phyloP scores from a whole-genome alignment of 2,888 invertebrate genomes.

The Hirtodrosophila cameraria region DNA sequence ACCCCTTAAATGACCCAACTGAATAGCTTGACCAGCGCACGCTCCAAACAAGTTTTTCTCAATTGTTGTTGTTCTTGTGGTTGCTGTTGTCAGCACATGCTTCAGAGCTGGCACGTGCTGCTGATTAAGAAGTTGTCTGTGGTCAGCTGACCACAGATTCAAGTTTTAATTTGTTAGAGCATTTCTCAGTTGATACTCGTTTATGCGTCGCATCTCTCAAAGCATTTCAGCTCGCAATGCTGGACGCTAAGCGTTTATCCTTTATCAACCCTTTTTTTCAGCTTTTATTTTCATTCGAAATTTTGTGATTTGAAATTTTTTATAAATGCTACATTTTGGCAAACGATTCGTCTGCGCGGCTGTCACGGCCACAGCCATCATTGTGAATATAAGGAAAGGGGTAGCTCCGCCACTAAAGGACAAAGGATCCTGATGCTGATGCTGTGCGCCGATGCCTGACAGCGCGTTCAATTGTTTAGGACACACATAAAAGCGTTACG shows the following conservation, averaged over 20 bases:
- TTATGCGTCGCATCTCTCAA: background rate
- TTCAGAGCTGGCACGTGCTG: slow-evolving; percentile 60
- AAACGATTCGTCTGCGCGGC: slow-evolving; percentile 41
- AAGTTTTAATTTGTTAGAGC: slow-evolving; percentile 9
- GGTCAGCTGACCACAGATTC: slow-evolving; percentile 50
- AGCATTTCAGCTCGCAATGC: background rate
- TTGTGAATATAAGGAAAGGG: slow-evolving; percentile 55
- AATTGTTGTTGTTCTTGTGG: slow-evolving; percentile 18
- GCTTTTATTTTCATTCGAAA: slow-evolving; percentile 65
- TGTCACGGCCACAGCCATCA: background rate
- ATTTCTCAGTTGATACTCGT: background rate
- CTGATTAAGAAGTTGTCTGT: slow-evolving; percentile 51
- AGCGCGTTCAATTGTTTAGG: slow-evolving; percentile 60
- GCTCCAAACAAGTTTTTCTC: slow-evolving; percentile 33
- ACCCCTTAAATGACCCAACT: slow-evolving; percentile 50
- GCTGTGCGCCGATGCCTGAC: slow-evolving; percentile 48
- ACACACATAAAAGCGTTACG: slow-evolving; percentile 48
- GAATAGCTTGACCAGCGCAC: slow-evolving; percentile 51
- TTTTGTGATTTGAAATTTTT: slow-evolving; percentile 57
- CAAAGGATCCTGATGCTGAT: slow-evolving; percentile 50
- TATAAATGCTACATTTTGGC: slow-evolving; percentile 76
- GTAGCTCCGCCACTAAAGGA: slow-evolving; percentile 55
- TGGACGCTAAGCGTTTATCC: slow-evolving; percentile 9
- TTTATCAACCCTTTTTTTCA: slow-evolving; percentile 68
- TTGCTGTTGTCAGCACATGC: slow-evolving; percentile 41